Evolutionary conservation across 2,797 vertebrate genomes (phyloP).

Genomic region (Botia kubotai): DNA sequence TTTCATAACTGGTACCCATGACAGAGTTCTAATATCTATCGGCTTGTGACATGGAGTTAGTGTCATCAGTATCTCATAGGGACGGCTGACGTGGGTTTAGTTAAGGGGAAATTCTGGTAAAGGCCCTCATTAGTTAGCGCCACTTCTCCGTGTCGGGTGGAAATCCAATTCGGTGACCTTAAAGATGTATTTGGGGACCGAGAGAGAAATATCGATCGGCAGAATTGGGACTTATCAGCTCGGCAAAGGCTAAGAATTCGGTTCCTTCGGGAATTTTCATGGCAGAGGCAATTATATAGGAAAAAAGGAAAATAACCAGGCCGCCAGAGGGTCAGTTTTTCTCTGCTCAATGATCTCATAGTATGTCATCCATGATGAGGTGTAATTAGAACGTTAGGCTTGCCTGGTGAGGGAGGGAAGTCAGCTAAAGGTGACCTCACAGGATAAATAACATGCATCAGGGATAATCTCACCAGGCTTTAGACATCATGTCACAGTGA

Average conservation of each 20-base stretch:
- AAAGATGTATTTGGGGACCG: slow-evolving; percentile 66
- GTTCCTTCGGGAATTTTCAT: slow-evolving; percentile 67
- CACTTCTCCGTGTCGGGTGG: slow-evolving; percentile 55
- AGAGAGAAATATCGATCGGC: slow-evolving; percentile 73
- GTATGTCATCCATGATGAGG: slow-evolving; percentile 58
- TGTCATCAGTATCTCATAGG: slow-evolving; percentile 37
- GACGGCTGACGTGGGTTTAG: background rate
- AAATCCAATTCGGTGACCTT: slow-evolving; percentile 78
- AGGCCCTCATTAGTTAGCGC: slow-evolving; percentile 55
- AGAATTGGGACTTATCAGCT: slow-evolving; percentile 71
- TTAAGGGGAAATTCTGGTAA: slow-evolving; percentile 33
- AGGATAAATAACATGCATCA: slow-evolving; percentile 12
- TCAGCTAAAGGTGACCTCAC: slow-evolving; percentile 9
- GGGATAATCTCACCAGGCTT: slow-evolving; percentile 19
- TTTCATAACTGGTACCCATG: slow-evolving; percentile 30
- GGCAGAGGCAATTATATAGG: slow-evolving; percentile 73
- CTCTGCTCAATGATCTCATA: slow-evolving; percentile 43
- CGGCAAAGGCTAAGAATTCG: slow-evolving; percentile 21
- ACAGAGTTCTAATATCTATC: slow-evolving; percentile 41
- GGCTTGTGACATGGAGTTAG: slow-evolving; percentile 18
- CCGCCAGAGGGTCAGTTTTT: slow-evolving; percentile 36
- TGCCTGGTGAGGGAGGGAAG: background rate
- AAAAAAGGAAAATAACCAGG: slow-evolving; percentile 44
- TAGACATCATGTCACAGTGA: background rate
- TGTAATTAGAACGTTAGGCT: slow-evolving; percentile 34